phyloP scores from a whole-genome alignment of 2,888 invertebrate species.

The Halictus quadricinctus region DNA sequence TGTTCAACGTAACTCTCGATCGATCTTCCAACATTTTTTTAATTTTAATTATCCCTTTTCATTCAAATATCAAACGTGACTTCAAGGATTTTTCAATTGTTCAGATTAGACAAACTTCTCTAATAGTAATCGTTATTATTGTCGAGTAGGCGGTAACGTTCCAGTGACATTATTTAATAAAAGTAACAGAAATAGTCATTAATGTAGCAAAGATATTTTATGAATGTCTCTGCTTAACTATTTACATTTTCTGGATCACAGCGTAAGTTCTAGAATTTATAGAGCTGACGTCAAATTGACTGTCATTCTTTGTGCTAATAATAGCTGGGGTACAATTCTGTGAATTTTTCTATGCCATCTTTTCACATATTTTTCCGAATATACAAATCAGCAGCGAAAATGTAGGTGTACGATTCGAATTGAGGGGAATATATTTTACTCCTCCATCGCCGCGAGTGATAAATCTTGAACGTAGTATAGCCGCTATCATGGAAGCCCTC shows the following conservation, averaged over 20 bases:
- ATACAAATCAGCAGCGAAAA: not conserved
- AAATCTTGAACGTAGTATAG: not conserved
- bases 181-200: too few relatives aligned
- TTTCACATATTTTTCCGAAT: not conserved
- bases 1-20: too few relatives aligned
- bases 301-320: too few relatives aligned
- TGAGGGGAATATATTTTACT: not conserved
- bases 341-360: too few relatives aligned
- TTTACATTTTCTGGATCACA: not conserved
- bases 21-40: not conserved
- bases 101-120: too few relatives aligned
- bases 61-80: too few relatives aligned
- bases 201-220: too few relatives aligned
- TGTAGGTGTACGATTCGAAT: not conserved
- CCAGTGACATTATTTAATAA: too few relatives aligned
- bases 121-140: not conserved
- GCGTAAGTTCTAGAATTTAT: too few relatives aligned
- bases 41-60: not conserved
- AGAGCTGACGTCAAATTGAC: too few relatives aligned
- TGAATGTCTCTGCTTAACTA: not conserved
- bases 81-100: too few relatives aligned
- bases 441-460: not conserved
- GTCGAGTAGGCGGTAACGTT: not conserved
- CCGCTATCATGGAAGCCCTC: not conserved
- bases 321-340: too few relatives aligned